Evolutionary conservation across 2,113 vertebrate species (phyloP), one percentile per base, ranked within the genome.

Genomic region (Callospermophilus lateralis): DNA sequence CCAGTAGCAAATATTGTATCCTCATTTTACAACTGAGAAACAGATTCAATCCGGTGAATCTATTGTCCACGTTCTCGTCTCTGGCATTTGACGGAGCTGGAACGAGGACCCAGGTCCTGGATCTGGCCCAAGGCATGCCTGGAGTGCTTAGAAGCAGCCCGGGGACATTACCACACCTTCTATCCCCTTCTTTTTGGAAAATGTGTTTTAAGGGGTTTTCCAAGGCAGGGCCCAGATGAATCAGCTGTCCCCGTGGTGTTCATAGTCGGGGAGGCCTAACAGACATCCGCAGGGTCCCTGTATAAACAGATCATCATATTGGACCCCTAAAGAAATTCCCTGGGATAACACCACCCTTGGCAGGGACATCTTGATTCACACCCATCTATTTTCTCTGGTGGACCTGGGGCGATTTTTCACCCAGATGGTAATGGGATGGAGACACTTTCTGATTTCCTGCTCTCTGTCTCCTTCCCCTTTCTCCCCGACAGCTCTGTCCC

Each of bases 321-420:
- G 97, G 97, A 97, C 96, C 98, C 93, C 39, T 76, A 89, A 97
- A 96, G 97, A 97, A 97, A 98, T 97, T 90, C 97, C 78, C 77
- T 92, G 85, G 94, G 89, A 84, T 91, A 77, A 70, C 13, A 32
- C 77, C 97, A 95, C 92, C 96, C 73, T 95, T 45, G 94, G 94
- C 97, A 86, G 90, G 24, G 74, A 94, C 97, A 91, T 95, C 97
- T 97, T 92, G 95, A 94, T 90, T 97, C 96, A 92, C 3, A 7
- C 83, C 97, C 90, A 95, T 97, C 86, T 96, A 67, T 97, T 98
- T 97, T 93, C 90, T 96, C 91, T 76, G 74, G 90, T 91, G 93
- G 92, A 78, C 63, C 92, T 26, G 20, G 85, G 90, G 87, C 96
- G 84, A 96, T 97, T 95, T 96, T 95, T 98, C 97, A 97, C 95